Percentiles rank a stretch among this genome's conserved stretches.
These are phyloP conservation scores for Bryconaethiops microstoma DNA, from an alignment of 2,797 vertebrate genomes.

Conservation along the genomic window DNA sequence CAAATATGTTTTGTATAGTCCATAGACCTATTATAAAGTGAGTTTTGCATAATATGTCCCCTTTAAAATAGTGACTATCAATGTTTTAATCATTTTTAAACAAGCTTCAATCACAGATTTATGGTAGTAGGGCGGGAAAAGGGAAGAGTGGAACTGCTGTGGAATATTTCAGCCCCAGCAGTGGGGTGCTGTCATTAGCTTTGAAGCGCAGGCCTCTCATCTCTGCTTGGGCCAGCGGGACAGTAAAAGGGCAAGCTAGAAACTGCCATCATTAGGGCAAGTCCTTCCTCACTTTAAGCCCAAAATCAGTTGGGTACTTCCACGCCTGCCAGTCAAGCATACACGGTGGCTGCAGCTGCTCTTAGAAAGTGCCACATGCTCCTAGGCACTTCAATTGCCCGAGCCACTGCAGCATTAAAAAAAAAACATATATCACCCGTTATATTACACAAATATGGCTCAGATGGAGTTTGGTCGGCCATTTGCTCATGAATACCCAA, in stretches of 20 bases:
- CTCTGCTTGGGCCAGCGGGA: background rate
- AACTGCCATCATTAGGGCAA: conserved; percentile 5
- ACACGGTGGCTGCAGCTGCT: background rate
- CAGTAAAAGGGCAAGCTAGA: background rate
- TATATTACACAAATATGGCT: conserved; percentile 74
- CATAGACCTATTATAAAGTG: too few relatives aligned
- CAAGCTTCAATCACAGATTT: background rate
- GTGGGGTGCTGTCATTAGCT: conserved; percentile 7
- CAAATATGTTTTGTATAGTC: too few relatives aligned
- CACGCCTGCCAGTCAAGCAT: conserved; percentile 11
- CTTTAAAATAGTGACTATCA: too few relatives aligned
- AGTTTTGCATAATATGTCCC: too few relatives aligned
- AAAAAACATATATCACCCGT: conserved; percentile 32
- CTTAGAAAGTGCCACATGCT: background rate
- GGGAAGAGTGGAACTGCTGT: background rate
- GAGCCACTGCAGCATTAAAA: background rate
- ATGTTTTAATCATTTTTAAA: background rate
- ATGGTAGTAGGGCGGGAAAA: background rate
- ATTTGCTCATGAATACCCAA: conserved; percentile 81
- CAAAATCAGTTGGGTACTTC: conserved; percentile 9
- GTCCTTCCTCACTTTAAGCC: conserved; percentile 9
- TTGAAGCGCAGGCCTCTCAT: conserved; percentile 5
- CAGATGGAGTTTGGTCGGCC: conserved; percentile 72
- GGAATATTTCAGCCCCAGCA: background rate
- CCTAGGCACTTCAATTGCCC: background rate